Base-by-base conservation (phyloP, 2,113 vertebrate genomes). In the Argyrosomus japonicus region DNA sequence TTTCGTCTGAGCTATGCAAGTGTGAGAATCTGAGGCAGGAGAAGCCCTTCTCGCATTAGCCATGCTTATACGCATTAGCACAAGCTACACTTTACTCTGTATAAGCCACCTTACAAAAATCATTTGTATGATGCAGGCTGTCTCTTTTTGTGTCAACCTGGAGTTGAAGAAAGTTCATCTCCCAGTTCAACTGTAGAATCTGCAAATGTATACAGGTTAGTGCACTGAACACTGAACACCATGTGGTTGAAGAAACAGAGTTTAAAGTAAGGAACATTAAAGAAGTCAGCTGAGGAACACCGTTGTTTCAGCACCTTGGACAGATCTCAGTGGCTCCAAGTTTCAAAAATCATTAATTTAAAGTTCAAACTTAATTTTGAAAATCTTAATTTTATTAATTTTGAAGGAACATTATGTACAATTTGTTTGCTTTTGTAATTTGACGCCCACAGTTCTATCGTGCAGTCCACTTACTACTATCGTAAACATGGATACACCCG, bases 31-130 rank as follows among this genome's bases (percentile, higher is more conserved):
- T 77, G 51, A 71, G 50, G 57, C 43, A 65, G 63, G 68, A 86
- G 73, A 84, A 81, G 75, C 76, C 43, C 65, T 79, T 76, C 72
- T 79, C 82, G 83, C 79, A 51, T 90, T 84, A 87, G 83, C n/a
- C 67, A 56, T n/a, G 54, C 84, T 91, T 79, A 79, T 47, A 51
- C 36, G 12, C 68, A 85, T 91, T 86, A 91, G 48, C 79, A 88
- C 84, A 48, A 60, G 83, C 65, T 73, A 0, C 19, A 75, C 21
- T 62, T 73, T 32, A 29, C 63, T 69, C 36, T 51, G 17, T 10
- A 21, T 47, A 68, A 19, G 63, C 68, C 19, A 19, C 53, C 18
- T 3, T 65, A 8, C 7, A 9, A 67, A 68, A 80, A 65, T 1
- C 29, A 40, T 23, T 68, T 15, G 45, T 67, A 60, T 11, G 25